Conservation (phyloP, 2,888 invertebrate genomes). For the Nemotelus nigrinus region DNA sequence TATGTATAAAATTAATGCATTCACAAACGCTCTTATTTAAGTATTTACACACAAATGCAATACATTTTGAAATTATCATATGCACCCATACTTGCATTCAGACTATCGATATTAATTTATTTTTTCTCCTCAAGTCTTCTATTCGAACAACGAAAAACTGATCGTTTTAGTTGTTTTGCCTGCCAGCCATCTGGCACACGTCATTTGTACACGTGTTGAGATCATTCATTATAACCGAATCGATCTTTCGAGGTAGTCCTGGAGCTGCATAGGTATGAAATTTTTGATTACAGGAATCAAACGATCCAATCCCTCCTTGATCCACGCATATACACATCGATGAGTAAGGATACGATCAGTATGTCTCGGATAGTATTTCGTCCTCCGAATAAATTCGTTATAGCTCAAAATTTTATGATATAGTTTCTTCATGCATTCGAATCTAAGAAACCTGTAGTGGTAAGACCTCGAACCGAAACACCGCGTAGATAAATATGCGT, state of each 20-base stretch:
- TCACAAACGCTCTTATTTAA: too few relatives aligned
- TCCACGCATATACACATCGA: background rate
- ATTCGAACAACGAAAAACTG: too few relatives aligned
- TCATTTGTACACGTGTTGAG: constrained; percentile 49
- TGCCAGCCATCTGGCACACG: constrained; percentile 50
- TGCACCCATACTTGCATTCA: too few relatives aligned
- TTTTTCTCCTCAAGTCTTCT: too few relatives aligned
- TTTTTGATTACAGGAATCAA: constrained; percentile 37
- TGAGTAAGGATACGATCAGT: background rate
- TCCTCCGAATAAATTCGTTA: constrained; percentile 47
- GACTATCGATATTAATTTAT: too few relatives aligned
- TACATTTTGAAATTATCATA: too few relatives aligned
- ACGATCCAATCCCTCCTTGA: constrained; percentile 23
- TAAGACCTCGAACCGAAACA: background rate
- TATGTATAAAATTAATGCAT: too few relatives aligned
- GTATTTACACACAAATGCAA: too few relatives aligned
- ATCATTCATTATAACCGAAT: constrained; percentile 28
- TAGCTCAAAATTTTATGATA: constrained; percentile 41
- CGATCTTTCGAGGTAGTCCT: background rate
- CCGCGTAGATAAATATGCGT: background rate
- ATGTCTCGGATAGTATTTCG: constrained; percentile 9
- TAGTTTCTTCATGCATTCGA: too few relatives aligned
- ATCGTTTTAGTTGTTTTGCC: too few relatives aligned
- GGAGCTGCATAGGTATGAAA: constrained; percentile 32
- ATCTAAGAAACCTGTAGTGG: constrained; percentile 11